These are phyloP conservation scores for Cantharis nigra DNA, from an alignment of 2,888 invertebrate species.

Conservation along the genomic window DNA sequence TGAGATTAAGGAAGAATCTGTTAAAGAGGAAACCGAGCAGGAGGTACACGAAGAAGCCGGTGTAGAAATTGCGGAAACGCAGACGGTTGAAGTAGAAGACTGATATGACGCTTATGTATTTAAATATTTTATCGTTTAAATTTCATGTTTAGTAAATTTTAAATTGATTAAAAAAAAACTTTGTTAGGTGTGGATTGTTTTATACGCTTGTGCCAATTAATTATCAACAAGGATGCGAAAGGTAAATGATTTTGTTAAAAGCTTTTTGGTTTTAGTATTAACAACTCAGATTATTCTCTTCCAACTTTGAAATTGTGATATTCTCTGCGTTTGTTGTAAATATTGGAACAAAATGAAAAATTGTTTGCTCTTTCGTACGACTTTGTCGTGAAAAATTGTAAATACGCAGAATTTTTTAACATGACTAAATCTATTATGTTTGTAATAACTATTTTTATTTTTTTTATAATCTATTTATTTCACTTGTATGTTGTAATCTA, in stretches of 20 bases:
- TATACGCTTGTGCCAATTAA: neutral
- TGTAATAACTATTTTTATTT: neutral
- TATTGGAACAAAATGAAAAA: neutral
- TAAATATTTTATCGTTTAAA: conserved; percentile 7
- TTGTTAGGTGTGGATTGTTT: neutral
- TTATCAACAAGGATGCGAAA: neutral
- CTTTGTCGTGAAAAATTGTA: neutral
- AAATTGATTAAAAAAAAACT: conserved; percentile 1
- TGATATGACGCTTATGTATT: conserved; percentile 17
- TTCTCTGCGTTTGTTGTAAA: neutral
- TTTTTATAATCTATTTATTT: neutral
- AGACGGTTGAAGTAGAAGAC: conserved; percentile 9
- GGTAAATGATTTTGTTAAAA: neutral
- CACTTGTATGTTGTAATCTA: conserved; percentile 28
- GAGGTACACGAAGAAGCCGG: neutral
- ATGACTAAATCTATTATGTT: neutral
- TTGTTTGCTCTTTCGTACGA: neutral
- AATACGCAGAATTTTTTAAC: neutral
- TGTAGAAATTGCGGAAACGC: neutral
- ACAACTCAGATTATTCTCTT: neutral
- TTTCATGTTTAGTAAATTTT: conserved; percentile 7
- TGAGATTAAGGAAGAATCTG: neutral
- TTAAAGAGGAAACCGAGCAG: neutral
- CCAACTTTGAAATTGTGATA: neutral
- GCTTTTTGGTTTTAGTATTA: neutral